phyloP scores from a whole-genome alignment of 2,888 invertebrate species.

The Volucella zonaria region DNA sequence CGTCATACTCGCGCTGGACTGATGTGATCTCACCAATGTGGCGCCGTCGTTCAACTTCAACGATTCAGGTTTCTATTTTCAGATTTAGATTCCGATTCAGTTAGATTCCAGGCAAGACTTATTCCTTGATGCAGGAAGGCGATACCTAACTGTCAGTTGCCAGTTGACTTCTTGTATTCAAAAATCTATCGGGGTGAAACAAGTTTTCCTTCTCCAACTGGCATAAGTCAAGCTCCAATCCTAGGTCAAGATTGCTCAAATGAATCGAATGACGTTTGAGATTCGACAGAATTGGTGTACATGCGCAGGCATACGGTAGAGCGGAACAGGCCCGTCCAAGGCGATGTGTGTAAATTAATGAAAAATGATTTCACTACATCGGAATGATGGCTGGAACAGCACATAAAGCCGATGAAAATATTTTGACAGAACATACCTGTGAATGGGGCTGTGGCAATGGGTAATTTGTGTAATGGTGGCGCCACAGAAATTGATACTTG shows the following conservation, averaged over 20 bases:
- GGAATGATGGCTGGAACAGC: constrained; percentile 17
- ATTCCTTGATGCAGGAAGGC: constrained; percentile 62
- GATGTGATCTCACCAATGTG: constrained; percentile 57
- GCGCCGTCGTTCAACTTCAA: constrained; percentile 52
- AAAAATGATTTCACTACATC: constrained; percentile 39
- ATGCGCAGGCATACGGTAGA: no score
- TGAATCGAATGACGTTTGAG: constrained; percentile 59
- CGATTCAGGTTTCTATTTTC: constrained; percentile 67
- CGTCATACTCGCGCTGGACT: not conserved
- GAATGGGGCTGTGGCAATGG: constrained; percentile 26
- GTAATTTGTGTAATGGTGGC: constrained; percentile 66
- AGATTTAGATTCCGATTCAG: constrained; percentile 47
- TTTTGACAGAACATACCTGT: constrained; percentile 68
- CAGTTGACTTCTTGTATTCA: constrained; percentile 50
- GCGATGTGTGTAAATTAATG: constrained; percentile 56
- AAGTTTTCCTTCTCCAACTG: constrained; percentile 26
- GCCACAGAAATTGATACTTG: constrained; percentile 65
- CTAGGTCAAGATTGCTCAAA: constrained; percentile 63
- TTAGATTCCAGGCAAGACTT: constrained; percentile 36
- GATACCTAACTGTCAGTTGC: constrained; percentile 40
- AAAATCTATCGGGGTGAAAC: constrained; percentile 19
- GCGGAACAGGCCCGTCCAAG: constrained; percentile 2
- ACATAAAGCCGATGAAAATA: constrained; percentile 67
- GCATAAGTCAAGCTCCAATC: constrained; percentile 34
- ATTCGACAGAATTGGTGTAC: constrained; percentile 39